Base-by-base conservation (phyloP, 2,888 invertebrate genomes). In the Drosophila koepferae region DNA sequence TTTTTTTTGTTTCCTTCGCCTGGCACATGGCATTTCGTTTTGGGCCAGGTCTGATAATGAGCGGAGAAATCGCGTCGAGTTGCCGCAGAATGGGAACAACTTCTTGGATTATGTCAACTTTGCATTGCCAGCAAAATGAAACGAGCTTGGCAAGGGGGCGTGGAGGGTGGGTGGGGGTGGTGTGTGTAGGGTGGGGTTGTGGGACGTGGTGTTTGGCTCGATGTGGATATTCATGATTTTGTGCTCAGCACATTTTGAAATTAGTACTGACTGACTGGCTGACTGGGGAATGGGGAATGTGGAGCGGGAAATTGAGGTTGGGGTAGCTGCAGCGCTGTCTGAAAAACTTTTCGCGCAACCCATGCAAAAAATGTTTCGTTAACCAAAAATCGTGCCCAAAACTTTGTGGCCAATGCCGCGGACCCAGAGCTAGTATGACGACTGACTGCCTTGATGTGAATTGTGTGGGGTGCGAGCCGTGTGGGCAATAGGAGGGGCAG, bases 341-440 rank as follows among this genome's bases (percentile, higher is more conserved):
- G 67, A 31, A 49, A 53, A 80, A 82, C 76, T 82, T 81, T 82
- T 65, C 67, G 75, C 56, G 74, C 72, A 70, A 74, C 82, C 80
- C 80, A 68, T 65, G 82, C 65, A 67, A 68, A 62, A 74, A 73
- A 56, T 90, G 80, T 85, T 88, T 88, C 72, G 89, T 70, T 78
- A 85, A 88, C 90, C 90, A 80, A 88, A 84, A 86, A 90, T 86
- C 88, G 90, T 86, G 86, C 82, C 82, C 74, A 86, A 90, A 86
- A 86, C 71, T 90, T 90, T 90, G 86, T 78, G 86, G 86, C 88
- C 88, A 63, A 68, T 65, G 70, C 54, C 54, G 58, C 69, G 64
- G 68, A 72, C 78, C 34, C 9, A 40, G 65, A n/a, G 77, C 72
- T 53, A n/a, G n/a, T n/a, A 63, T 69, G 76, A 70, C 77, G 51